phyloP scores from a whole-genome alignment of 2,888 invertebrate species.

The Cepaea hortensis region DNA sequence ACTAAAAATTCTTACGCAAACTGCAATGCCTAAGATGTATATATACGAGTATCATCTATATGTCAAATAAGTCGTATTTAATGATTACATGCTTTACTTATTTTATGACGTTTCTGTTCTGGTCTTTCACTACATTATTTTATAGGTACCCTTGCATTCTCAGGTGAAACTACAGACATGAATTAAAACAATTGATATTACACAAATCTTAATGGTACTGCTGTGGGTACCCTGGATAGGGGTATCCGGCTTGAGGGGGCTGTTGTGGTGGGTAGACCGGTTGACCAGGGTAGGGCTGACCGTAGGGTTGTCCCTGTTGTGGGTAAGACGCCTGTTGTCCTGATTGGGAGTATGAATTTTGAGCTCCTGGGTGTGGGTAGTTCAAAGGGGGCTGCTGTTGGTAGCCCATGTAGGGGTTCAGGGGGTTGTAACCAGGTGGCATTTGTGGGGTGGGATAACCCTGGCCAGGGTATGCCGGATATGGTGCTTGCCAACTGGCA shows the following conservation, averaged over 20 bases:
- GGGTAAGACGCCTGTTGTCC: conserved; percentile 50
- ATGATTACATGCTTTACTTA: no score
- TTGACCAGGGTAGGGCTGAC: conserved; percentile 27
- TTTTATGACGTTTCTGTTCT: no score
- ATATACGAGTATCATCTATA: no score
- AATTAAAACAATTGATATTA: neutral
- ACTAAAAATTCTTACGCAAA: no score
- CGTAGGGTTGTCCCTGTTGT: conserved; percentile 53
- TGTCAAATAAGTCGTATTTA: no score
- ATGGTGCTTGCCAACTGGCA: conserved; percentile 56
- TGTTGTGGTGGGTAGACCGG: conserved; percentile 37
- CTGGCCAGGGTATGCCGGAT: conserved; percentile 56
- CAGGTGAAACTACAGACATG: no score
- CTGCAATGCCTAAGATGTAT: no score
- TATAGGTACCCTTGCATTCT: no score
- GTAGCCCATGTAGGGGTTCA: conserved; percentile 67
- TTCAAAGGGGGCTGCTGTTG: conserved; percentile 50
- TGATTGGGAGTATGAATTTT: conserved; percentile 45
- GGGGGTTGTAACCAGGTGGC: conserved; percentile 65
- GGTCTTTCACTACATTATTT: no score
- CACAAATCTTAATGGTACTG: conserved; percentile 42
- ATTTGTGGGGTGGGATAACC: conserved; percentile 58
- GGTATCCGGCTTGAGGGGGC: conserved; percentile 41
- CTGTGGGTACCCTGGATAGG: conserved; percentile 45
- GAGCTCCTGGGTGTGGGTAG: conserved; percentile 51